Evolutionary conservation across 1,140 invertebrate genomes (phyloP), one percentile per base, ranked within the genome.

Genomic region (Tribolium madens): DNA sequence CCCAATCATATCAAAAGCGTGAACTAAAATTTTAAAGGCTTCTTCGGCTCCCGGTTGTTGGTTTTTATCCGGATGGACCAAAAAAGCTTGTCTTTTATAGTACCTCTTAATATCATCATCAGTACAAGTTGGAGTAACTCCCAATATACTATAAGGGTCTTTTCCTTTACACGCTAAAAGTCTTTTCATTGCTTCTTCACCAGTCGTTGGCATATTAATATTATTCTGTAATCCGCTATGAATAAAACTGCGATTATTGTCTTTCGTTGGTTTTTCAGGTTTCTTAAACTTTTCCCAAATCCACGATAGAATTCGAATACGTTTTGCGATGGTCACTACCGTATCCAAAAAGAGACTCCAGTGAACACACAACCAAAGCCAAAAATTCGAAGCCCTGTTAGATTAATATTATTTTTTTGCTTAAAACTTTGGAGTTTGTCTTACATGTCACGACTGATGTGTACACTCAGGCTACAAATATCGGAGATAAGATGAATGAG

Each of bases 31-130:
- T 87, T 98, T 98, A 85, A 98, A 98, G 18, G 96, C 96, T 87
- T 98, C 96, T 85, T 98, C 96, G 5, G 97, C 96, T 57, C 97
- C 96, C 6, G 95, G 93, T 85, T 96, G 94, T 83, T 93, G 94
- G 87, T 98, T 98, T 88, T 98, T 98, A 84, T 97, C 96, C 0
- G 96, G 97, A 90, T 98, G 96, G 48, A 98, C 96, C 9, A 98
- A 88, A 83, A 97, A 93, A 2, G 96, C 96, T 87, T 98, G 96
- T 79, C 93, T 90, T 82, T 95, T 94, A 84, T 97, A 98, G 89
- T 98, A 97, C 82, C 94, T 94, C 83, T 96, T 96, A 81, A 98
- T 97, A 82, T 97, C 96, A 81, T 98, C 96, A 84, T 98, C 96
- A 13, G 93, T 91, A 84, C 95, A 96, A 52, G 93, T 92, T 52